Percentiles rank a stretch among this genome's conserved stretches.
Conservation (phyloP, 2,113 vertebrate species). For the Struthio camelus region DNA sequence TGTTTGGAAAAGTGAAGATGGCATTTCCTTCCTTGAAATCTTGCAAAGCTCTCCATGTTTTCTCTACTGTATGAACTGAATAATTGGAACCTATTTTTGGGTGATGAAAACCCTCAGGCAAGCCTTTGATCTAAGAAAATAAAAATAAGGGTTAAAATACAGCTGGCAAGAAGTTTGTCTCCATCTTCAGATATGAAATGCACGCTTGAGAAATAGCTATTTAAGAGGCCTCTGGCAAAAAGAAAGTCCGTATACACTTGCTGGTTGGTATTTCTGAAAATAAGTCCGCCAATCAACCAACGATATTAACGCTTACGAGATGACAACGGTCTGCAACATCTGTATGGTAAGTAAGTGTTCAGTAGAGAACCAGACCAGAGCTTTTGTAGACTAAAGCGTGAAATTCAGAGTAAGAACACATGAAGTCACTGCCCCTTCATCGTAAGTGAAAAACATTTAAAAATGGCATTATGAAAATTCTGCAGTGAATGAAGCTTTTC, state of each 20-base stretch:
- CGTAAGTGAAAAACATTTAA: not conserved
- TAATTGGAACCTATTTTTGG: conserved; percentile 97
- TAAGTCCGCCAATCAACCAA: not conserved
- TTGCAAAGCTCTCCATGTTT: conserved; percentile 93
- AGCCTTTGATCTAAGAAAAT: conserved; percentile 89
- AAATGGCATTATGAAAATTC: not conserved
- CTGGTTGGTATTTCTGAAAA: not conserved
- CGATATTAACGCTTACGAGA: not conserved
- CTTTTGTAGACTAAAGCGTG: not conserved
- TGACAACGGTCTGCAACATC: not conserved
- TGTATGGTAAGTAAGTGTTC: not conserved
- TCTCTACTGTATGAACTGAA: conserved; percentile 88
- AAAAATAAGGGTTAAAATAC: conserved; percentile 9
- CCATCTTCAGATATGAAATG: not conserved
- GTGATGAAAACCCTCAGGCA: conserved; percentile 90
- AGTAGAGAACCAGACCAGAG: not conserved
- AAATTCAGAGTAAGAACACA: not conserved
- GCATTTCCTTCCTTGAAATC: conserved; percentile 94
- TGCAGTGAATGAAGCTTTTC: not conserved
- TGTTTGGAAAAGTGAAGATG: conserved; percentile 92
- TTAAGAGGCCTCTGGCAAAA: not conserved
- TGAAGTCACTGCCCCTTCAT: not conserved
- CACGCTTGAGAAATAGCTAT: conserved; percentile 78
- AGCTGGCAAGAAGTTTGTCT: not conserved
- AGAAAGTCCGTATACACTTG: not conserved